phyloP scores from a whole-genome alignment of 2,888 invertebrate species.

The Pachymerium ferrugineum region DNA sequence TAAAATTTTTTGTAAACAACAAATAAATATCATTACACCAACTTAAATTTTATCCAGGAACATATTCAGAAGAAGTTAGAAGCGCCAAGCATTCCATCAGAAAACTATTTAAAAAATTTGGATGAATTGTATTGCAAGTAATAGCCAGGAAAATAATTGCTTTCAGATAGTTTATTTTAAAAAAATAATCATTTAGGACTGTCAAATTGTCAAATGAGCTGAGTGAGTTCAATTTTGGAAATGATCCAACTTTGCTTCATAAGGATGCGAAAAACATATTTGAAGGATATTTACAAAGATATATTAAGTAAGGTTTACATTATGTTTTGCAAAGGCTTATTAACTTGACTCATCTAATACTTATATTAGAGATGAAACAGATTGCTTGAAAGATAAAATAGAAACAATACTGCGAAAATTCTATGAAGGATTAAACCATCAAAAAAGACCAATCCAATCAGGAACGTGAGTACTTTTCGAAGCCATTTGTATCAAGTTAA shows the following conservation, averaged over 20 bases:
- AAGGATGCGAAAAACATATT: slow-evolving; percentile 77
- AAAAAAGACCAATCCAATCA: slow-evolving; percentile 84
- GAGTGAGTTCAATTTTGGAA: slow-evolving; percentile 67
- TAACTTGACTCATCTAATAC: too few relatives aligned
- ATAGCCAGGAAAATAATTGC: slow-evolving; percentile 31
- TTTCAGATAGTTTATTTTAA: background rate
- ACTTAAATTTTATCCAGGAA: slow-evolving; percentile 51
- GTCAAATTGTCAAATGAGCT: slow-evolving; percentile 67
- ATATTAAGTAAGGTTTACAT: slow-evolving; percentile 56
- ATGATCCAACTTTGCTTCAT: slow-evolving; percentile 68
- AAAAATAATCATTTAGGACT: slow-evolving; percentile 57
- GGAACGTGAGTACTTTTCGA: slow-evolving; percentile 59
- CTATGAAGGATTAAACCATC: slow-evolving; percentile 88
- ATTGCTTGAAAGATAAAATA: slow-evolving; percentile 72
- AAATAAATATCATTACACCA: background rate
- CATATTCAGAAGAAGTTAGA: slow-evolving; percentile 75
- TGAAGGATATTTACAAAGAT: slow-evolving; percentile 64
- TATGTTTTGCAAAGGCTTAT: too few relatives aligned
- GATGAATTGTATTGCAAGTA: slow-evolving; percentile 86
- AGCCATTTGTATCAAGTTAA: background rate
- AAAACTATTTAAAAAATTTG: slow-evolving; percentile 80
- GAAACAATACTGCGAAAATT: slow-evolving; percentile 70
- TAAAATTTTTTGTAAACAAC: slow-evolving; percentile 27
- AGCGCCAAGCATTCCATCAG: slow-evolving; percentile 71
- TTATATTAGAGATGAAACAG: slow-evolving; percentile 60